phyloP scores from a whole-genome alignment of 2,888 invertebrate genomes.

The Rhabditophanes sp. region DNA sequence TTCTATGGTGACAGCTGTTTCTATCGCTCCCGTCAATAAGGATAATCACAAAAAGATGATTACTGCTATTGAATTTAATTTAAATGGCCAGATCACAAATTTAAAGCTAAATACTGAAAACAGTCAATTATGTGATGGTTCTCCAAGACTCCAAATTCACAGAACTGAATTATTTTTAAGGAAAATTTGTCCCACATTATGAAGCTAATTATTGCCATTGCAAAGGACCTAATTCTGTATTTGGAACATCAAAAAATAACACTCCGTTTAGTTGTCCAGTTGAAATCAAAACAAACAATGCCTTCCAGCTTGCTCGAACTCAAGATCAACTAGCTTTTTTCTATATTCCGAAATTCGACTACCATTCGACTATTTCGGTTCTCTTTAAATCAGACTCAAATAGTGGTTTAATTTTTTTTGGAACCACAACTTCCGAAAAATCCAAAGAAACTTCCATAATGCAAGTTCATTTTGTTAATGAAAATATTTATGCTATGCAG shows the following conservation, averaged over 20 bases:
- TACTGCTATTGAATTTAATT: constrained; percentile 7
- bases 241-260: constrained; percentile 1
- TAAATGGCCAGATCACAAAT: constrained; percentile 12
- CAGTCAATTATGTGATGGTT: background rate
- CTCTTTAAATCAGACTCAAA: constrained; percentile 17
- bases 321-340: constrained; percentile 17
- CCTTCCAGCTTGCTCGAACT: constrained; percentile 11
- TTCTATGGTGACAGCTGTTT: constrained; percentile 11
- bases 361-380: constrained; percentile 13
- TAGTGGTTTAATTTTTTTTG: constrained; percentile 1
- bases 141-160: background rate
- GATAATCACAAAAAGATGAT: constrained; percentile 1
- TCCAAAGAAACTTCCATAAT: constrained; percentile 7
- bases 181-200: constrained; percentile 9
- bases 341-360: constrained; percentile 9
- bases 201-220: constrained; percentile 17
- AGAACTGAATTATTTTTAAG: constrained; percentile 5
- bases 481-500: constrained; percentile 7
- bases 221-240: constrained; percentile 9
- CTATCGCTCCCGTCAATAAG: constrained; percentile 8
- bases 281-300: constrained; percentile 15
- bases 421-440: background rate
- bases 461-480: constrained; percentile 15
- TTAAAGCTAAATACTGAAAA: constrained; percentile 5
- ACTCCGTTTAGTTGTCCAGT: constrained; percentile 3